Percentiles rank a stretch among this genome's conserved stretches.
Conservation (phyloP, 2,797 vertebrate species). For the Syngnathus rostellatus region DNA sequence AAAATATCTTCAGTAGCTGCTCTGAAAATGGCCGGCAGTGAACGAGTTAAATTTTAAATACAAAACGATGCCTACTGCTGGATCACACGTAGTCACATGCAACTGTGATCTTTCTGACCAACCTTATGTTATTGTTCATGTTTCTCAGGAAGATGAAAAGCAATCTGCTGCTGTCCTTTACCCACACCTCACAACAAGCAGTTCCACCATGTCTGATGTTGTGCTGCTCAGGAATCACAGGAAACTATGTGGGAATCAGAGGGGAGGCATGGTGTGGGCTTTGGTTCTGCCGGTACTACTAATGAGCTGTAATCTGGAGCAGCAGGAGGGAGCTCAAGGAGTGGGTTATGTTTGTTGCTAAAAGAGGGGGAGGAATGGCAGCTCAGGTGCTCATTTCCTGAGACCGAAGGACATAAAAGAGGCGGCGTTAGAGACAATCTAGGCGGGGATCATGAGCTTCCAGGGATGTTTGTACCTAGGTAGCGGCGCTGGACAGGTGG, state of each 20-base stretch:
- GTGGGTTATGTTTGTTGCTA: conserved; percentile 35
- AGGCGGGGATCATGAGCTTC: conserved; percentile 6
- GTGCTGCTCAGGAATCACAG: conserved; percentile 30
- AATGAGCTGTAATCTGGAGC: conserved; percentile 67
- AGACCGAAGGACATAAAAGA: conserved; percentile 36
- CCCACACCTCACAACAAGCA: background rate
- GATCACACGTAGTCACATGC: background rate
- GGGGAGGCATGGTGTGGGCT: conserved; percentile 40
- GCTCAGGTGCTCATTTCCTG: conserved; percentile 26
- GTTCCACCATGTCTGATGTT: conserved; percentile 19
- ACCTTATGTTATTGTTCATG: background rate
- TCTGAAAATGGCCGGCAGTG: too few species aligned
- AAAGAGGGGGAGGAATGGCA: conserved; percentile 37
- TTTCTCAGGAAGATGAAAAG: background rate
- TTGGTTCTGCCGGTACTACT: conserved; percentile 47
- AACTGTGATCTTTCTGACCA: background rate
- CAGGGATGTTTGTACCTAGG: conserved; percentile 1
- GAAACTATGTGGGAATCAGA: conserved; percentile 50
- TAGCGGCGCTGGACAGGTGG: conserved; percentile 3
- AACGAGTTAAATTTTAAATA: background rate
- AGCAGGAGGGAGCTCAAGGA: conserved; percentile 54
- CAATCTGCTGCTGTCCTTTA: conserved; percentile 12
- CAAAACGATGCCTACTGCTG: background rate
- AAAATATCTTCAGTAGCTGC: too few species aligned
- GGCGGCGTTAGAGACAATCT: conserved; percentile 10